A percentile compares a stretch with the other conserved stretches of the same genome.
Conservation (phyloP, 2,113 vertebrate genomes). For the Conger conger region DNA sequence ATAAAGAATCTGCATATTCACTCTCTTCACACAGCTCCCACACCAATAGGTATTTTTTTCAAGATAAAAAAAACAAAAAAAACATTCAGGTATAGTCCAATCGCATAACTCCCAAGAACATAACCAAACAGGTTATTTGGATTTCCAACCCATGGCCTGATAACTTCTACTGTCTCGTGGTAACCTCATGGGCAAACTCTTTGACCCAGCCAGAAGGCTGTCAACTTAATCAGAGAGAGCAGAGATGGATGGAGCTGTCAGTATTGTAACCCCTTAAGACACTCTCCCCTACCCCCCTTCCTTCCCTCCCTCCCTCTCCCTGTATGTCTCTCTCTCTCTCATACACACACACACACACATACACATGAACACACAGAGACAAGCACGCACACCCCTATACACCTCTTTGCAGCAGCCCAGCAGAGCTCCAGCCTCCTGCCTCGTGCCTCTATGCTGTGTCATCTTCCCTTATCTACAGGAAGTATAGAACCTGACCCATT, state of each 20-base stretch:
- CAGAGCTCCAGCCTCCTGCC: constrained; percentile 15
- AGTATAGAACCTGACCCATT: constrained; percentile 40
- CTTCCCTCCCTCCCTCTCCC: not conserved
- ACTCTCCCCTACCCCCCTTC: not conserved
- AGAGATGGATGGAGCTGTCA: not conserved
- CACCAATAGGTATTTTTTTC: not conserved
- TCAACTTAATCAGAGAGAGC: not conserved
- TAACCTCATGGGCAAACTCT: not conserved
- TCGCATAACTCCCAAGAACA: not conserved
- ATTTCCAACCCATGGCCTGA: not conserved
- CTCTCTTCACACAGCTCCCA: not conserved
- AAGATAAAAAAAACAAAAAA: not conserved
- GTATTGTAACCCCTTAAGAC: too few species aligned
- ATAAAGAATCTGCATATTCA: not conserved
- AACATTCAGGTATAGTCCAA: not conserved
- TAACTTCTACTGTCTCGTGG: not conserved
- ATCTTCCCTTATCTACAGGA: constrained; percentile 50
- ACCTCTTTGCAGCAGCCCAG: constrained; percentile 52
- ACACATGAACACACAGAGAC: not conserved
- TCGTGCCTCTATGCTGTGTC: constrained; percentile 49
- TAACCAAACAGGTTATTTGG: not conserved
- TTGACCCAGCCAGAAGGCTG: constrained; percentile 18
- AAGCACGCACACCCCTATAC: not conserved
- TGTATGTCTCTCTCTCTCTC: not conserved
- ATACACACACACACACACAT: not conserved